A percentile compares a stretch with the other conserved stretches of the same genome.
These are phyloP conservation scores for Strix occidentalis DNA, from an alignment of 2,797 vertebrate genomes.

Conservation along the genomic window DNA sequence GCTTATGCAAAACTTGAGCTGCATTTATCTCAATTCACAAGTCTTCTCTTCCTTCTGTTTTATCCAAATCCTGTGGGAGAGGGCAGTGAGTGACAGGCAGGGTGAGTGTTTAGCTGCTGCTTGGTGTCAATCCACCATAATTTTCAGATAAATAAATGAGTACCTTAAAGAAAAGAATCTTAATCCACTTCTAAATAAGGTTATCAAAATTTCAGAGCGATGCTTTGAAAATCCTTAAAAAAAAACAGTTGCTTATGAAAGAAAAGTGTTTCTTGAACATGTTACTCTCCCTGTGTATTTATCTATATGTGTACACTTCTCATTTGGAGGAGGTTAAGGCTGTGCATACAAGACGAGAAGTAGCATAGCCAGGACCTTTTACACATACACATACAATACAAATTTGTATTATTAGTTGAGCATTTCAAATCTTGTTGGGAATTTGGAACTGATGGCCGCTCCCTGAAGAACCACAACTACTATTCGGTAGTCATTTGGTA, in stretches of 20 bases:
- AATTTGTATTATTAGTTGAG: neutral
- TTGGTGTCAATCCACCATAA: neutral
- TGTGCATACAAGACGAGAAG: neutral
- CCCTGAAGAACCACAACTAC: neutral
- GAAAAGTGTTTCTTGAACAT: neutral
- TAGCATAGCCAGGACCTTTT: neutral
- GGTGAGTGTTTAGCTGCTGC: neutral
- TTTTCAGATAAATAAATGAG: neutral
- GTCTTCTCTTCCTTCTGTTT: neutral
- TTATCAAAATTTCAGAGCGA: neutral
- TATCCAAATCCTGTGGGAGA: neutral
- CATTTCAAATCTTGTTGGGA: neutral
- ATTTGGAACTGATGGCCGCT: neutral
- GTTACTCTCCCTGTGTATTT: neutral
- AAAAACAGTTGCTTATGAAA: neutral
- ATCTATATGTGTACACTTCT: neutral
- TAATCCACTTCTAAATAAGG: neutral
- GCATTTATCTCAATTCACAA: neutral
- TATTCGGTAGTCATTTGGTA: neutral
- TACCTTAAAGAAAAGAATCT: neutral
- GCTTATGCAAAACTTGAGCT: neutral
- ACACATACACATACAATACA: neutral
- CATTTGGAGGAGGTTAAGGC: neutral
- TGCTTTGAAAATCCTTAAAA: neutral
- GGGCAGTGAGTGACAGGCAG: neutral